Percentiles rank a stretch among this genome's conserved stretches.
Evolutionary conservation across 2,113 vertebrate genomes (phyloP).

Genomic region (Aviceda subcristata): DNA sequence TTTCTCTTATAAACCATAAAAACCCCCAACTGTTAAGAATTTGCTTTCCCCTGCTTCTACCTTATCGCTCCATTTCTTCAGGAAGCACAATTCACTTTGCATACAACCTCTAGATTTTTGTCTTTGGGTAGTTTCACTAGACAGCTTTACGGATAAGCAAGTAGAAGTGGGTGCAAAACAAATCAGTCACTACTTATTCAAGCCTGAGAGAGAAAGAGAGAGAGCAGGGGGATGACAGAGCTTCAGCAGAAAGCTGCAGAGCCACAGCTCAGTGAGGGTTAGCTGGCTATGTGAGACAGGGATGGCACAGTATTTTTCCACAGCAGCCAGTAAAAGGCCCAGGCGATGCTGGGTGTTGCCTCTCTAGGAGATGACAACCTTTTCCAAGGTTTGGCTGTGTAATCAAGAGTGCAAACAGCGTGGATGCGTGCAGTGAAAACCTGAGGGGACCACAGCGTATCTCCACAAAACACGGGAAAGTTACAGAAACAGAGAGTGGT

Average conservation of each 20-base stretch:
- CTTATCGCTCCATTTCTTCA: not conserved
- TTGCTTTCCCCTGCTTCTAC: not conserved
- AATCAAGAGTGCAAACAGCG: not conserved
- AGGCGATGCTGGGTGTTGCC: not conserved
- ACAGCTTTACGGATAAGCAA: not conserved
- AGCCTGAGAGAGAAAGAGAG: not conserved
- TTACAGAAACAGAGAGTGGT: not conserved
- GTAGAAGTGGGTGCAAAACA: not conserved
- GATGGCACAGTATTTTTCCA: not conserved
- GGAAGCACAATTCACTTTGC: not conserved
- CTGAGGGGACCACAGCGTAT: not conserved
- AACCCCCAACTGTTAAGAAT: not conserved
- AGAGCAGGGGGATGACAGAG: not conserved
- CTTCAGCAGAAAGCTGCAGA: not conserved
- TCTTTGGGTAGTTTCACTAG: not conserved
- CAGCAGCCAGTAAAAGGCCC: not conserved
- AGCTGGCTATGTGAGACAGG: not conserved
- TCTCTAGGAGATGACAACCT: not conserved
- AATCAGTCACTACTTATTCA: not conserved
- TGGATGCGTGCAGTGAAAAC: not conserved
- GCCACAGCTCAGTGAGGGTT: not conserved
- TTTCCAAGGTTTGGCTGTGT: not conserved
- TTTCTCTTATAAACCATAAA: not conserved
- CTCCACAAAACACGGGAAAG: not conserved
- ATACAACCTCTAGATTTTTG: not conserved